phyloP scores from a whole-genome alignment of 2,113 vertebrate species.

The Apodemus sylvaticus region DNA sequence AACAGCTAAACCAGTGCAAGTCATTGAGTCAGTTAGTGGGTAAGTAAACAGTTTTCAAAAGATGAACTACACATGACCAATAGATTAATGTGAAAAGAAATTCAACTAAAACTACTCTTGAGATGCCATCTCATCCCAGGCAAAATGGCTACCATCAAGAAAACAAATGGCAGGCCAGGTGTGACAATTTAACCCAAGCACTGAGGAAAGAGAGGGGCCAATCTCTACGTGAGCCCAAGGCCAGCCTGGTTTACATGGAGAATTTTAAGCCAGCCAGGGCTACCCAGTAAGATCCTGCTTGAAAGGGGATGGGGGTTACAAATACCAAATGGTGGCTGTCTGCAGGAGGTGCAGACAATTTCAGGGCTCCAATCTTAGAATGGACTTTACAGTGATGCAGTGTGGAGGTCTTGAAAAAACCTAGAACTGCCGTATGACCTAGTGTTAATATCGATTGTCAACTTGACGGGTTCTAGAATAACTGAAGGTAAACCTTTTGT shows the following conservation, averaged over 20 bases:
- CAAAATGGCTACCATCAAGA: not conserved
- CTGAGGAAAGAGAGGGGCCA: not conserved
- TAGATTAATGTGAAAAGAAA: not conserved
- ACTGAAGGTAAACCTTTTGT: not conserved
- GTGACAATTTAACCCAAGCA: not conserved
- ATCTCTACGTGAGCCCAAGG: not conserved
- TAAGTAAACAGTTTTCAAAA: not conserved
- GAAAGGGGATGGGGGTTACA: not conserved
- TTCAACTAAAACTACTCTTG: not conserved
- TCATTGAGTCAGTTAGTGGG: not conserved
- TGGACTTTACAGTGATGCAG: not conserved
- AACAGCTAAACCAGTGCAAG: not conserved
- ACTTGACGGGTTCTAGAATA: not conserved
- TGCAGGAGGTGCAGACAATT: not conserved
- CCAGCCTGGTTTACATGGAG: not conserved
- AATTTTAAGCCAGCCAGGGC: not conserved
- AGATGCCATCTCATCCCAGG: not conserved
- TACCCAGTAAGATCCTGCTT: not conserved
- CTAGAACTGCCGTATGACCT: not conserved
- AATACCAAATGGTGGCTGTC: not conserved
- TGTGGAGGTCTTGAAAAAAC: not conserved
- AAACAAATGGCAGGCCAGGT: not conserved
- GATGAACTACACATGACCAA: not conserved
- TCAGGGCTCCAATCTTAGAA: not conserved
- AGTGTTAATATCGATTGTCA: not conserved